These are phyloP conservation scores for Hyles euphorbiae DNA, from an alignment of 1,140 invertebrate species.

Conservation along the genomic window DNA sequence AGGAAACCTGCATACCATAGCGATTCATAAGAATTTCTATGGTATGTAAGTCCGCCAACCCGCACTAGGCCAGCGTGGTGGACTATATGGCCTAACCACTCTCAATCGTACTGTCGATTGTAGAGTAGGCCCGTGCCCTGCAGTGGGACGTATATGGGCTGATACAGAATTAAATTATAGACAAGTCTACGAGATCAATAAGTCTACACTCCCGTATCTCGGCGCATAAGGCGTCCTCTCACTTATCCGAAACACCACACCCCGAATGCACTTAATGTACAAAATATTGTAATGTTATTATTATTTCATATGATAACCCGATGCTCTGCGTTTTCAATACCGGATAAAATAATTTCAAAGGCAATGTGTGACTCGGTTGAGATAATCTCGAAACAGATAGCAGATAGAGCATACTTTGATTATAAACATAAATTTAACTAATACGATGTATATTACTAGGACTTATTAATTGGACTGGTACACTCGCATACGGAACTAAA, in stretches of 20 bases:
- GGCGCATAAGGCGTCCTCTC: conserved; percentile 37
- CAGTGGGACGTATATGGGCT: no score
- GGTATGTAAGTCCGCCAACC: no score
- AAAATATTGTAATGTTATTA: conserved; percentile 71
- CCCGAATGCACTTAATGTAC: conserved; percentile 59
- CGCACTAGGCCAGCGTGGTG: no score
- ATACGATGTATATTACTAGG: conserved; percentile 15
- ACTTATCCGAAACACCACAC: conserved; percentile 48
- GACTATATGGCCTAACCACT: no score
- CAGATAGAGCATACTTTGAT: conserved; percentile 19
- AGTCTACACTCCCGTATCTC: conserved; percentile 26
- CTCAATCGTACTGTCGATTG: no score
- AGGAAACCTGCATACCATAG: no score
- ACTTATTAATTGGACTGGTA: conserved; percentile 6
- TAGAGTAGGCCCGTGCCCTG: no score
- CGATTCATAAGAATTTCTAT: no score
- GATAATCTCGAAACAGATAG: conserved; percentile 36
- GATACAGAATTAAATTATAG: conserved; percentile 10
- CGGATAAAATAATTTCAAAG: conserved; percentile 56
- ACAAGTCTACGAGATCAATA: neutral
- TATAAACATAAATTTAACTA: conserved; percentile 21
- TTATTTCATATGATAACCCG: conserved; percentile 56
- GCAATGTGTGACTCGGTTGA: conserved; percentile 31
- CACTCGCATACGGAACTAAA: neutral
- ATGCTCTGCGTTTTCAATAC: conserved; percentile 35